Base-by-base conservation (phyloP, 2,113 vertebrate species). In the Perca schrenkii region DNA sequence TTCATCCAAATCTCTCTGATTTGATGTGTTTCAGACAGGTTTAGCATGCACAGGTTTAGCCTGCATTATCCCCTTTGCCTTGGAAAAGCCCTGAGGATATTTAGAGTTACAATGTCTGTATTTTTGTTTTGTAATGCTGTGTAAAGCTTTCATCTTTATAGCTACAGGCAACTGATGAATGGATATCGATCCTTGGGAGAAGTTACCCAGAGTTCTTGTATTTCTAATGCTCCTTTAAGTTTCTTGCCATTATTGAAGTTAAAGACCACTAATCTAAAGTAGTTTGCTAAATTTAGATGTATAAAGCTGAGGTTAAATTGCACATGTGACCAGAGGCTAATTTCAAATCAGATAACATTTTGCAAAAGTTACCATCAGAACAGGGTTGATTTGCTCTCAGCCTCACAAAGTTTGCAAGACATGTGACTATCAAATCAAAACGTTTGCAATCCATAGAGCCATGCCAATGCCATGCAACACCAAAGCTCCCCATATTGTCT, bases 131-230 rank as follows among this genome's bases (percentile, higher is more conserved):
- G 57, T 25, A 85, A 82, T 68, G 58, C 80, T 83, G 36, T 81
- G 40, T 43, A 43, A 43, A 43, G 40, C 71, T 86, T 77, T 87
- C 65, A 86, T 88, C 71, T 84, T 63, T 84, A 82, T 82, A 63
- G 79, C 87, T 81, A 57, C 72, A 58, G 88, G 87, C 84, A 83
- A 47, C 80, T 87, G 86, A 84, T 86, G 87, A 82, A 83, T 50
- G 62, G 73, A 81, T 91, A 93, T 85, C 85, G 85, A 91, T 94
- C 62, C 57, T 77, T 75, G 64, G 68, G 62, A 79, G 80, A 91
- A 62, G 58, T 87, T 82, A 22, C 34, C 34, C 63, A 77, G 79
- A 79, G 81, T 89, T 83, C 53, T 79, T 87, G 60, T 81, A 83
- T 80, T 89, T 88, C 67, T 87, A 85, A 86, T 81, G 71, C 28